Conservation (phyloP, 2,888 invertebrate genomes). For the Drosophila emarginata region DNA sequence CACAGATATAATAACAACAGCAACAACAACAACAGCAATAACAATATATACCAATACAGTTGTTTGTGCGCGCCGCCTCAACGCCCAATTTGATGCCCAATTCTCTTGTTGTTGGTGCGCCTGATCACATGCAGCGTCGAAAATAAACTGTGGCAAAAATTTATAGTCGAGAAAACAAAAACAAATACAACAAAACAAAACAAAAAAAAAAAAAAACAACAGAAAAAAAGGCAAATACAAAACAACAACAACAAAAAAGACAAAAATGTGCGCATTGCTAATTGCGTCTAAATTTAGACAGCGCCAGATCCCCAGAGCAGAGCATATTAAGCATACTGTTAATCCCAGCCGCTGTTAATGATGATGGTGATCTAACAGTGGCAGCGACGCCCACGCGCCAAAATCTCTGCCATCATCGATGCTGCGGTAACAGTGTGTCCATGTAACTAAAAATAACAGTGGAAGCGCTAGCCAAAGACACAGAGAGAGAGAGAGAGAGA, state of each 20-base stretch:
- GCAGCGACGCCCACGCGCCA: constrained; percentile 70
- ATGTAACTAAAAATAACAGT: constrained; percentile 69
- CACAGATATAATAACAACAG: constrained; percentile 26
- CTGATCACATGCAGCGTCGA: constrained; percentile 70
- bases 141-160: constrained; percentile 74
- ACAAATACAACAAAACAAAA: constrained; percentile 28
- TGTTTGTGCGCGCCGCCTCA: constrained; percentile 32
- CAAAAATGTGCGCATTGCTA: constrained; percentile 73
- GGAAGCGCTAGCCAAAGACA: constrained; percentile 20
- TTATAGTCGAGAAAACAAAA: constrained; percentile 52
- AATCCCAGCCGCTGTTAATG: constrained; percentile 11
- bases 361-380: constrained; percentile 28
- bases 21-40: constrained; percentile 17
- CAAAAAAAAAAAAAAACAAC: constrained; percentile 17
- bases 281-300: constrained; percentile 71
- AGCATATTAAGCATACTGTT: constrained; percentile 11
- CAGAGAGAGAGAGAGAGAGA: constrained; percentile 6
- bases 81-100: constrained; percentile 48
- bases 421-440: constrained; percentile 14
- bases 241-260: constrained; percentile 48
- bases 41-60: constrained; percentile 17
- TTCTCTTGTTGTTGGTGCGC: constrained; percentile 39
- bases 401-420: constrained; percentile 47
- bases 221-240: constrained; percentile 22
- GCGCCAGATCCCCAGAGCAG: constrained; percentile 34